These are phyloP conservation scores for Jacana jacana DNA, from an alignment of 2,113 vertebrate species.

Conservation along the genomic window DNA sequence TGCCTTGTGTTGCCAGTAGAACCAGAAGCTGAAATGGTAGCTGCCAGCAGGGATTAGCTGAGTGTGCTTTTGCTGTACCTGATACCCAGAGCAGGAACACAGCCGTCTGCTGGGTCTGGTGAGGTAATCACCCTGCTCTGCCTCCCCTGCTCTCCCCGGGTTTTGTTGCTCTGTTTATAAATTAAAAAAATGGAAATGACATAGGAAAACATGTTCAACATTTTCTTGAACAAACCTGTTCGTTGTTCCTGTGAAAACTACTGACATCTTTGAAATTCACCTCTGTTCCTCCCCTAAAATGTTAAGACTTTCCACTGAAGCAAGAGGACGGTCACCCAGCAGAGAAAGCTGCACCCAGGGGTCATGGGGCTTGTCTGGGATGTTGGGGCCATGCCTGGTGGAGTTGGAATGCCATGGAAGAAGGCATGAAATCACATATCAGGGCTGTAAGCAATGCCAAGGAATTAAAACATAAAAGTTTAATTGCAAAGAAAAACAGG, in stretches of 20 bases:
- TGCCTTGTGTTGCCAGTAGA: not conserved
- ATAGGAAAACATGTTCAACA: not conserved
- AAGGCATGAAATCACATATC: not conserved
- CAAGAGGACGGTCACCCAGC: not conserved
- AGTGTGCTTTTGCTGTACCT: not conserved
- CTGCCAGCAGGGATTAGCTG: slow-evolving; percentile 1
- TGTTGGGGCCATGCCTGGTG: not conserved
- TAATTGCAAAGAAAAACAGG: not conserved
- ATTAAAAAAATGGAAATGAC: not conserved
- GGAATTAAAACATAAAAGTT: not conserved
- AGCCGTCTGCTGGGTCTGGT: not conserved
- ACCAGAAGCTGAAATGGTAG: not conserved
- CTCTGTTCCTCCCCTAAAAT: not conserved
- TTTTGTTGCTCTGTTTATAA: not conserved
- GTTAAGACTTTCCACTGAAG: not conserved
- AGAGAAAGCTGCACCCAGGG: not conserved
- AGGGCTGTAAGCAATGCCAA: not conserved
- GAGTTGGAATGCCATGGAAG: not conserved
- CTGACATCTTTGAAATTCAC: not conserved
- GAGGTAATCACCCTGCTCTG: not conserved
- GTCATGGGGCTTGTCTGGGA: not conserved
- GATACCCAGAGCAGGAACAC: not conserved
- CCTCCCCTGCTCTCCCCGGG: not conserved
- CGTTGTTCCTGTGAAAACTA: not conserved
- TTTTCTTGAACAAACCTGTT: not conserved